These are phyloP conservation scores for Myotis myotis DNA, from an alignment of 2,797 vertebrate species.

Conservation along the genomic window DNA sequence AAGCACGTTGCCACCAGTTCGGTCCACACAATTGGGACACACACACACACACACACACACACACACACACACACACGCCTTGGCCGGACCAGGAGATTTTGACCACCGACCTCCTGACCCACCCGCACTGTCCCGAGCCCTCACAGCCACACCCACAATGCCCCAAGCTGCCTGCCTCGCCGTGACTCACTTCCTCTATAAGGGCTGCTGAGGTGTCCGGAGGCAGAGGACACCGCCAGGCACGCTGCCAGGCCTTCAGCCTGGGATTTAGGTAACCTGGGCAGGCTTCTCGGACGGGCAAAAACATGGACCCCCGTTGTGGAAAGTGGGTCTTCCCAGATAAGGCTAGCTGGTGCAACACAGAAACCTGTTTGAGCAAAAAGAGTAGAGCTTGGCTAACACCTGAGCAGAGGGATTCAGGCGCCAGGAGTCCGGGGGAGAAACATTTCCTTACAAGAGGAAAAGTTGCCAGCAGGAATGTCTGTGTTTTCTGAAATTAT, in stretches of 20 bases:
- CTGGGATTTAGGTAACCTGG: not conserved
- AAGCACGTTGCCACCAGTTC: not conserved
- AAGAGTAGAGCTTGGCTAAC: not conserved
- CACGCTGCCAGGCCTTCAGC: not conserved
- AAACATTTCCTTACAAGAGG: not conserved
- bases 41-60: not conserved
- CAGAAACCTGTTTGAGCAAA: not conserved
- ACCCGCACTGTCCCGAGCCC: not conserved
- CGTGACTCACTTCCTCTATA: conserved; percentile 74
- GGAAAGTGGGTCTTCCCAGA: not conserved
- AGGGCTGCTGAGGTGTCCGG: conserved; percentile 48
- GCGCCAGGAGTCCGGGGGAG: not conserved
- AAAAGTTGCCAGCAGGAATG: not conserved
- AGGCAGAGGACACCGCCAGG: not conserved
- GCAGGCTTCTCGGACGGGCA: not conserved
- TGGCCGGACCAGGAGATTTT: not conserved
- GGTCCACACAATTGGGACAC: not conserved
- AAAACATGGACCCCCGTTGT: not conserved
- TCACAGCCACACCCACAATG: conserved; percentile 52
- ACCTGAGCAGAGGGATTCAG: not conserved
- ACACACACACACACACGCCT: not conserved
- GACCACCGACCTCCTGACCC: not conserved
- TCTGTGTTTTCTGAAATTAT: not conserved
- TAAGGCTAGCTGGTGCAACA: not conserved
- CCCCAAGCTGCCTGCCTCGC: conserved; percentile 10